Evolutionary conservation across 2,888 invertebrate genomes (phyloP).

Genomic region (Ferrisia virgata): DNA sequence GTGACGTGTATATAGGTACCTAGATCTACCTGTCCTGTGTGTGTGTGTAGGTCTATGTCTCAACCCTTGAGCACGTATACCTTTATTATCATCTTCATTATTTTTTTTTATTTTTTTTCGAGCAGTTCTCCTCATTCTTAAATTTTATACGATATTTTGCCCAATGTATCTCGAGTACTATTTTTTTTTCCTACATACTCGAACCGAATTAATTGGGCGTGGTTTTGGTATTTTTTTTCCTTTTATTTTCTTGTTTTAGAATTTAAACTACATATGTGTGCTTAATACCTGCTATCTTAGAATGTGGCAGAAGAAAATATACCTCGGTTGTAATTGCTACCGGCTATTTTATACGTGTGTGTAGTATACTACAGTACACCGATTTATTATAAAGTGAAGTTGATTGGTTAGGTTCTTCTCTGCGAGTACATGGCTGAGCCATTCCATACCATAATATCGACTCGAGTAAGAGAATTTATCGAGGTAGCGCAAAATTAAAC

Average conservation of each 20-base stretch:
- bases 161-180: background rate
- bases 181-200: background rate
- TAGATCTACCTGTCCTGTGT: background rate
- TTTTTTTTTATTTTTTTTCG: background rate
- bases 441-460: background rate
- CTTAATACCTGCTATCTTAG: too few relatives aligned
- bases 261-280: background rate
- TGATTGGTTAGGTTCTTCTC: slow-evolving; percentile 12
- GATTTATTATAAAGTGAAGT: slow-evolving; percentile 34
- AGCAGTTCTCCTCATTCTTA: background rate
- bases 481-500: background rate
- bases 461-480: background rate
- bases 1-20: background rate
- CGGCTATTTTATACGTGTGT: slow-evolving; percentile 7
- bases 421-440: background rate
- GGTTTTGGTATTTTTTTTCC: background rate
- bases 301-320: background rate
- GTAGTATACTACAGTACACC: background rate
- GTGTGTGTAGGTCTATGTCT: slow-evolving; percentile 29
- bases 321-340: background rate
- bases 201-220: slow-evolving; percentile 37
- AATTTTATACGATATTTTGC: background rate
- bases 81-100: slow-evolving; percentile 38
- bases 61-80: slow-evolving; percentile 41
- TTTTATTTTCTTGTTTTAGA: background rate